Base-by-base conservation (phyloP, 2,888 invertebrate genomes). In the Marasmarcha lunaedactyla region DNA sequence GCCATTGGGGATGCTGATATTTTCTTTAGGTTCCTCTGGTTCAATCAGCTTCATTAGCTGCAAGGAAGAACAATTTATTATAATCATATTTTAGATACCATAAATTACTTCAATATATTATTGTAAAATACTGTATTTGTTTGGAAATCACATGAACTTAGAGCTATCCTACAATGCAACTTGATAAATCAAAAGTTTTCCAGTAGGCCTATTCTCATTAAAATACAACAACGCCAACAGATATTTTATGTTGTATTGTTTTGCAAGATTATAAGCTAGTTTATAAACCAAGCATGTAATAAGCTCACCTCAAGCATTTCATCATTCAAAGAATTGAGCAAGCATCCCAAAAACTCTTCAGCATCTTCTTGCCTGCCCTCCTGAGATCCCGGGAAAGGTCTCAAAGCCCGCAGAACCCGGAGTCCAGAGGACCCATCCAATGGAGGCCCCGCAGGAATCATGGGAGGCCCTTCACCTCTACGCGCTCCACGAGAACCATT, bases 311-410 rank as follows among this genome's bases (percentile, higher is more conserved):
- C 94, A 1, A 95, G 86, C 95, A 98, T 97, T 84, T 98, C 98
- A 71, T 98, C 98, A 63, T 97, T 97, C 41, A 98, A 87, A 15
- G 94, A 94, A 76, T 97, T 98, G 14, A 98, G 86, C 46, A 98
- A 86, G 65, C 93, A 95, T 5, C 95, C 93, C 1, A 98, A 86
- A 76, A 98, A 97, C 68, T 98, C 98, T 71, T 98, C 98, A 0
- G 98, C 98, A 76, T 98, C 98, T 65, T 98, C 97, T 70, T 98
- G 98, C 13, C 94, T 86, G 0, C 96, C 97, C 67, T 95, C 94
- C 39, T 93, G 90, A 12, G 76, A 74, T 47, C 81, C 84, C 10
- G 72, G 70, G 69, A 81, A 81, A 52, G 90, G 88, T 1, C 92
- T 86, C 27, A 91, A 88, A 35, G 91, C 90, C 46, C 92, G 88